Conservation (phyloP, 2,113 vertebrate species). For the Otus sunia region DNA sequence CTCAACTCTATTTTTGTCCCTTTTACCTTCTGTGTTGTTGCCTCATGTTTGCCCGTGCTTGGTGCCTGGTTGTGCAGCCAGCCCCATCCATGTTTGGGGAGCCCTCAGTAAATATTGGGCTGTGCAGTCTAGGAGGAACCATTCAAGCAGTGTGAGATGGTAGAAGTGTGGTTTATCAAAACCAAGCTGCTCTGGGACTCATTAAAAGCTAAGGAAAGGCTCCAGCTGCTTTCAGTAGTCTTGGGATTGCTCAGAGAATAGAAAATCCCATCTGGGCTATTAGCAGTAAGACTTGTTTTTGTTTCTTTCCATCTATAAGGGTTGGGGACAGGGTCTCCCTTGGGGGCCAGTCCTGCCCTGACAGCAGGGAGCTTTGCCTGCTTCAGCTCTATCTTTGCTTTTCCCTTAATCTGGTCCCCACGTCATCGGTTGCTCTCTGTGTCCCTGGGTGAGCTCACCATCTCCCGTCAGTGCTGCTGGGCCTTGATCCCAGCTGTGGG, state of each 20-base stretch:
- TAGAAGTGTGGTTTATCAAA: not conserved
- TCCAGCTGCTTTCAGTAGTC: not conserved
- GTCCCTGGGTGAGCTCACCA: not conserved
- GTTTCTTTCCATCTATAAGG: not conserved
- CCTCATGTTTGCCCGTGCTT: not conserved
- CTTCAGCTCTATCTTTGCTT: not conserved
- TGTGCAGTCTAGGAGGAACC: not conserved
- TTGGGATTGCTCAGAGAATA: not conserved
- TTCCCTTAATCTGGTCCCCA: not conserved
- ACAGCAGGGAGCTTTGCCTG: not conserved
- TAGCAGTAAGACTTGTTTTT: not conserved
- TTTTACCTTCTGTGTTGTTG: not conserved
- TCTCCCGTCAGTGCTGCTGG: not conserved
- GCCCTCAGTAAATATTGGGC: not conserved
- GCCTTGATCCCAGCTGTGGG: accelerated
- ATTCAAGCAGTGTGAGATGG: not conserved
- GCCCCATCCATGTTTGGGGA: not conserved
- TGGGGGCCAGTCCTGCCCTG: not conserved
- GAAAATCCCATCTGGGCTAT: not conserved
- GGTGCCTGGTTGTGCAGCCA: not conserved
- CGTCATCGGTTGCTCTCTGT: not conserved
- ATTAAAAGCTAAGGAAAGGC: not conserved
- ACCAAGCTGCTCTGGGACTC: not conserved
- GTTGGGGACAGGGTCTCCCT: not conserved
- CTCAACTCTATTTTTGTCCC: constrained; percentile 25